These are phyloP conservation scores for Apotomis capreana DNA, from an alignment of 2,888 invertebrate genomes.

Conservation along the genomic window DNA sequence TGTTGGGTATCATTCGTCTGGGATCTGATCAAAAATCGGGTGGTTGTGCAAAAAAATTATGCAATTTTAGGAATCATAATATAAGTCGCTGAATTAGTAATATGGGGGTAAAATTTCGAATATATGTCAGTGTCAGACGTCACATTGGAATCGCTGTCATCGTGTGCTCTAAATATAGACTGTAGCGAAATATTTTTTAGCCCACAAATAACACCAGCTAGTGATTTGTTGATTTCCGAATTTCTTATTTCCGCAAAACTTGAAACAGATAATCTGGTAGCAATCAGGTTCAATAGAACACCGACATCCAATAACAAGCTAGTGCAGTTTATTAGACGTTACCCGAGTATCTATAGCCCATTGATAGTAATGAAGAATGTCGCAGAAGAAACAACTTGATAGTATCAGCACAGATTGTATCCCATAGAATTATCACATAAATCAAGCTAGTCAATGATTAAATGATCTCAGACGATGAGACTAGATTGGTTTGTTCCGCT, in stretches of 20 bases:
- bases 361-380: constrained; percentile 47
- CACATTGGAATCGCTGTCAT: no score
- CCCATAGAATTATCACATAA: constrained; percentile 78
- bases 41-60: no score
- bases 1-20: no score
- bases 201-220: no score
- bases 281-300: neutral
- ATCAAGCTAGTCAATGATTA: constrained; percentile 76
- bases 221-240: no score
- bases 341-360: constrained; percentile 10
- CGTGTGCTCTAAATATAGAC: no score
- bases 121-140: no score
- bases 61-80: no score
- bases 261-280: neutral
- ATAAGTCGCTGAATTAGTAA: no score
- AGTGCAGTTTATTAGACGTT: constrained; percentile 7
- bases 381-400: constrained; percentile 65
- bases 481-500: constrained; percentile 31
- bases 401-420: constrained; percentile 63
- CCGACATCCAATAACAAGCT: neutral
- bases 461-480: constrained; percentile 67
- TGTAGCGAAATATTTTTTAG: no score
- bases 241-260: neutral
- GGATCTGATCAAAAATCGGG: no score
- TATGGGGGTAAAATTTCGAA: no score